Evolutionary conservation across 1,140 invertebrate species (phyloP), one percentile per base, ranked within the genome.

Genomic region (Fopius arisanus): DNA sequence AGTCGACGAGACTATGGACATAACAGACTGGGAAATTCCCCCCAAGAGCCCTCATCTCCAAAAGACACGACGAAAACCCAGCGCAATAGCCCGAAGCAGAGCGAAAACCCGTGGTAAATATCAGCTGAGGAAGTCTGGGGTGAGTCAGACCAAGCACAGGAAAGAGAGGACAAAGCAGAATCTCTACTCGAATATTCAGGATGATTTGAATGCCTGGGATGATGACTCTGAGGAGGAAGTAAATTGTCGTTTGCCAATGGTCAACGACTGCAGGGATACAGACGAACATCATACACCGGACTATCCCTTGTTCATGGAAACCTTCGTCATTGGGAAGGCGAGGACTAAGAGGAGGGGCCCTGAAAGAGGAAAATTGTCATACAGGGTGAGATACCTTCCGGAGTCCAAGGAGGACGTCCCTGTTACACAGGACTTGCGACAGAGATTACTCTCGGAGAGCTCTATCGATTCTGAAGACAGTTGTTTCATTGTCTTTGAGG

Each of bases 391-490:
- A 70, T 73, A 65, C 19, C 71, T 75, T 66, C 40, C 75, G 5
- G 70, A 40, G 14, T 74, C 62, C 41, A 54, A 59, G 29, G 67
- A 70, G 2, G 41, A 75, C 40, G 6, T 29, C 10, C 3, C 31
- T 12, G 67, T 21, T 71, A 72, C 62, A n/a, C 26, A 63, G 21
- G 21, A 23, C 19, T 78, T 70, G 67, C 75, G 80, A 40, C 43
- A 71, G 5, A 78, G 80, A n/a, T 26, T 76, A 4, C 12, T 78
- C 6, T 88, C 87, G 5, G 83, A 87, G 65, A 83, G 79, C 72
- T 88, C 87, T 1, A 75, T 81, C 4, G 84, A 88, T 62, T 88
- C 84, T n/a, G 86, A 88, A 29, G 84, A 88, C 66, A 88, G 84
- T 70, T 87, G 80, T 10, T 81, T 73, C 23, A 84, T 89, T 67